Evolutionary conservation across 2,888 invertebrate species (phyloP).

Genomic region (Drosophila macrospina): DNA sequence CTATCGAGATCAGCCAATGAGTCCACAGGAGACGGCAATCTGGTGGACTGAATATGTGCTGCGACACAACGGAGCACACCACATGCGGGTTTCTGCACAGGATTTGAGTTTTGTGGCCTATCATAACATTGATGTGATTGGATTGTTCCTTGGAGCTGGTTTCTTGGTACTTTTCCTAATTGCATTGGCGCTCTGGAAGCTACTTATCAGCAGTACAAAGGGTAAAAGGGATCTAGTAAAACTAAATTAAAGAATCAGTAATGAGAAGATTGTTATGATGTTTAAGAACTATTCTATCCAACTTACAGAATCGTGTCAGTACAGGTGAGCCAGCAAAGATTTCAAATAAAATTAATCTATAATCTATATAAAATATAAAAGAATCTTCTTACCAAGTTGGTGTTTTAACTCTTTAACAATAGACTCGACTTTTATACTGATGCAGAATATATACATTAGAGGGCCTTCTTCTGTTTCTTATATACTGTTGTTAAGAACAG

Average conservation of each 20-base stretch:
- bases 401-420: too few relatives aligned
- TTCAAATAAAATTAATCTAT: too few relatives aligned
- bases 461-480: too few relatives aligned
- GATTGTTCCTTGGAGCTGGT: conserved; percentile 57
- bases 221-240: background rate
- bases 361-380: too few relatives aligned
- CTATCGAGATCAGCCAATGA: conserved; percentile 82
- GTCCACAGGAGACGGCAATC: conserved; percentile 78
- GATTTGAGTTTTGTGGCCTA: conserved; percentile 81
- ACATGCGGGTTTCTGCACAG: conserved; percentile 81
- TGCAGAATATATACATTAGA: too few relatives aligned
- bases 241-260: conserved; percentile 38
- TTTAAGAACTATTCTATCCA: background rate
- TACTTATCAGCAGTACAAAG: background rate
- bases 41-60: conserved; percentile 84
- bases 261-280: too few relatives aligned
- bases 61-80: conserved; percentile 83
- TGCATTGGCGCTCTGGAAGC: background rate
- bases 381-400: too few relatives aligned
- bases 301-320: too few relatives aligned
- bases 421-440: too few relatives aligned
- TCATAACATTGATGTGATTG: conserved; percentile 81
- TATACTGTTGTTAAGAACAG: too few relatives aligned
- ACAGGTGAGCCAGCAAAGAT: too few relatives aligned
- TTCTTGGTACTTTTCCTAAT: conserved; percentile 18